Percentiles rank a stretch among this genome's conserved stretches.
Conservation (phyloP, 2,113 vertebrate species). For the Porphyrio hochstetteri region DNA sequence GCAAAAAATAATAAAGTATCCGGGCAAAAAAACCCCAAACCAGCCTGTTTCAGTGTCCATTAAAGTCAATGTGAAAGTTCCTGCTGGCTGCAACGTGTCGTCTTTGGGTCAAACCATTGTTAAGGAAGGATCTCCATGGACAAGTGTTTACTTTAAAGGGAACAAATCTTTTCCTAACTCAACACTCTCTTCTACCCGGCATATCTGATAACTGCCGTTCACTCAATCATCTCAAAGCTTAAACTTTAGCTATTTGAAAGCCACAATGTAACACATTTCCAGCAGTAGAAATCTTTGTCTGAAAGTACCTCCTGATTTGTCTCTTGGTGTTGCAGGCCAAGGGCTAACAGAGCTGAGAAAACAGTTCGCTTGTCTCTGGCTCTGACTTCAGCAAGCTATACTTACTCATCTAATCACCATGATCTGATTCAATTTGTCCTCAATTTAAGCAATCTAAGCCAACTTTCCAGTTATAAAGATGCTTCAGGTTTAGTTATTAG, state of each 20-base stretch:
- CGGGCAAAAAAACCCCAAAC: not conserved
- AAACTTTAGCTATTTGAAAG: not conserved
- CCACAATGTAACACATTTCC: not conserved
- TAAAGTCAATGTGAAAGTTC: not conserved
- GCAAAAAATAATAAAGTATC: not conserved
- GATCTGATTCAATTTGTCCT: not conserved
- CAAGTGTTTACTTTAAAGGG: not conserved
- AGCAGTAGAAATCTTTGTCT: not conserved
- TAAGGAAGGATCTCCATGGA: not conserved
- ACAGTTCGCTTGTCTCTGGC: not conserved
- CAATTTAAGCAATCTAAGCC: constrained; percentile 9
- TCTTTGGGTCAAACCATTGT: not conserved
- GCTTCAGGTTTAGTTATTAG: constrained; percentile 6
- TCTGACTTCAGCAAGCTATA: not conserved
- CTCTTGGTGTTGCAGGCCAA: not conserved
- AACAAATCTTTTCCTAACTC: not conserved
- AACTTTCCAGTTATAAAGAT: not conserved
- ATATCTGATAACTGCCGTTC: not conserved
- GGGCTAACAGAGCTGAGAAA: not conserved
- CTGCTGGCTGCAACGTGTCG: not conserved
- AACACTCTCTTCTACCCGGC: not conserved
- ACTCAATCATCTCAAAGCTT: not conserved
- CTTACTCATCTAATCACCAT: not conserved
- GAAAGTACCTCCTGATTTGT: not conserved
- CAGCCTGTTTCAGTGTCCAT: not conserved